These are phyloP conservation scores for Tetragnatha montana DNA, from an alignment of 2,888 invertebrate genomes.

Conservation along the genomic window DNA sequence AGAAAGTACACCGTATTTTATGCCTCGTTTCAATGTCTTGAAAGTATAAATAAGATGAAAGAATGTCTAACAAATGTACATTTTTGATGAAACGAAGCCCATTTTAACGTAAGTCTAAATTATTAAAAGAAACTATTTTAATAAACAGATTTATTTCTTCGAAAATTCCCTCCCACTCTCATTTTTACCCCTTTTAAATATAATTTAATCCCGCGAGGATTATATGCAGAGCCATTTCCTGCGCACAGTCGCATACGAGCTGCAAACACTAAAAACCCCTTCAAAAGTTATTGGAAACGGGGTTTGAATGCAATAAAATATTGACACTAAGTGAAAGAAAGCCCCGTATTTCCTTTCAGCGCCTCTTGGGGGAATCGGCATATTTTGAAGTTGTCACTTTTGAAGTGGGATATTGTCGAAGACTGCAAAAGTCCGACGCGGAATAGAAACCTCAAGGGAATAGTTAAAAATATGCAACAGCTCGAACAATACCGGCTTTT, in stretches of 20 bases:
- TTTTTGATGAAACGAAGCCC: too few relatives aligned
- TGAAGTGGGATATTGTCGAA: not conserved
- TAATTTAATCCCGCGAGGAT: too few relatives aligned
- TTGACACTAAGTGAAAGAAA: slow-evolving; percentile 1
- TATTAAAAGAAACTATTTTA: too few relatives aligned
- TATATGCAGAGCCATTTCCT: too few relatives aligned
- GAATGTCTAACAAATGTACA: too few relatives aligned
- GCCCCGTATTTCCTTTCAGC: not conserved
- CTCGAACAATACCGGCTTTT: not conserved
- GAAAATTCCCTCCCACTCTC: too few relatives aligned
- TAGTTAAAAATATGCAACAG: not conserved
- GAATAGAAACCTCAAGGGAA: not conserved
- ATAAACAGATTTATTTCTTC: too few relatives aligned
- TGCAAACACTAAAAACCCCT: not conserved
- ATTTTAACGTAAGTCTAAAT: too few relatives aligned
- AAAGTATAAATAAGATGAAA: too few relatives aligned
- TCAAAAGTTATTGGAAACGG: not conserved
- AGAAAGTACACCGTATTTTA: too few relatives aligned
- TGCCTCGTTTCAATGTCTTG: too few relatives aligned
- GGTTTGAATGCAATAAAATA: not conserved
- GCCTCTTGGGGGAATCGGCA: not conserved
- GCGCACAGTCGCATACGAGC: not conserved
- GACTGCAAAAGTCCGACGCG: not conserved
- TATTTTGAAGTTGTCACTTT: not conserved
- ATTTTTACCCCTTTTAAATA: too few relatives aligned